Base-by-base conservation (phyloP, 2,113 vertebrate genomes). In the Isichthys henryi region DNA sequence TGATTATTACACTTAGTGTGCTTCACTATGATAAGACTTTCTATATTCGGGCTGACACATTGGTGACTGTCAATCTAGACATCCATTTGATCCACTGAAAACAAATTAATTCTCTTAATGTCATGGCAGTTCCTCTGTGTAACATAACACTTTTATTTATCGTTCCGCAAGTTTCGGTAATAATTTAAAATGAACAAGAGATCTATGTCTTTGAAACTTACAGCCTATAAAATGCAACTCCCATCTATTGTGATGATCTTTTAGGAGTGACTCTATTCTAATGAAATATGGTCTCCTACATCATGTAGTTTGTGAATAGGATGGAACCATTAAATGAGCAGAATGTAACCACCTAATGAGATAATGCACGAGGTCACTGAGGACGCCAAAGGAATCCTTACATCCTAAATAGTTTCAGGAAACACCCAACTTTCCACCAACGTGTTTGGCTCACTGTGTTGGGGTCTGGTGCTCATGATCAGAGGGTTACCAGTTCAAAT, bases 271-370 rank as follows among this genome's bases (percentile, higher is more conserved):
- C 70, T 89, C 87, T 87, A 48, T 85, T 91, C 85, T 77, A 90
- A 88, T 87, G 35, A 84, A 84, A 88, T 86, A 89, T 39, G 80
- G 43, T 45, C 82, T 62, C 21, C 83, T 91, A 89, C 83, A 90
- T 91, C 89, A 90, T 89, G 83, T 83, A 88, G 46, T 45, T 45
- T 86, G 43, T 45, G 85, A 43, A 56, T 74, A 31, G 77, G 53
- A 84, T 46, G 89, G 35, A 80, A 56, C 83, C 48, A 89, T 50
- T 89, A 87, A 53, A 87, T 48, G 66, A 66, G 46, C 50, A 86
- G 9, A 70, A 91, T 10, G 46, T 58, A 90, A 86, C 62, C 66
- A 88, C 17, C 85, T 89, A 92, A 92, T 88, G 88, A 89, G 66
- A 66, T 62, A 53, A 89, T 88, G 90, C 89, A 91, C 74, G 46